Evolutionary conservation across 2,888 invertebrate species (phyloP).

Genomic region (Norana najaformis): DNA sequence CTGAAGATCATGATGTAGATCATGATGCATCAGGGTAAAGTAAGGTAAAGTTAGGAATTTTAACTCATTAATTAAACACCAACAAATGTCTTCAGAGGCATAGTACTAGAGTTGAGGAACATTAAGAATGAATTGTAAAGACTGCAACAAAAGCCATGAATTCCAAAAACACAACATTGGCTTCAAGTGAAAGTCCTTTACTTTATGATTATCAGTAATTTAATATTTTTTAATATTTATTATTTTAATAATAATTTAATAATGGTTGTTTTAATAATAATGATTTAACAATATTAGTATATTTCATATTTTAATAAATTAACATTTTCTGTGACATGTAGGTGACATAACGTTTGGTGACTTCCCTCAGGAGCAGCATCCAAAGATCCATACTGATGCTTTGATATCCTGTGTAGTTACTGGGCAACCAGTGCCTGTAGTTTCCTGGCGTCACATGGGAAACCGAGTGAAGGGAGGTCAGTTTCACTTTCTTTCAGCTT

Average conservation of each 20-base stretch:
- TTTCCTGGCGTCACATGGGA: slow-evolving; percentile 36
- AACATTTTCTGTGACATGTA: slow-evolving; percentile 23
- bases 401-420: slow-evolving; percentile 42
- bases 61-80: too few species aligned
- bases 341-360: slow-evolving; percentile 47
- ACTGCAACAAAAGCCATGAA: too few species aligned
- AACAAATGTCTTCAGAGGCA: too few species aligned
- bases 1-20: slow-evolving; percentile 25
- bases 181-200: too few species aligned
- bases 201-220: too few species aligned
- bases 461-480: neutral
- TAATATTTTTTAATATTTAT: too few species aligned
- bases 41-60: too few species aligned
- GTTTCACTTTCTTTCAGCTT: neutral
- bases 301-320: neutral
- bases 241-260: too few species aligned
- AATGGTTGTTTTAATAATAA: neutral
- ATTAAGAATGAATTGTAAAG: too few species aligned
- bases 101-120: too few species aligned
- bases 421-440: slow-evolving; percentile 34
- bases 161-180: too few species aligned
- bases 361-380: slow-evolving; percentile 42
- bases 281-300: neutral
- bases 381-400: slow-evolving; percentile 43
- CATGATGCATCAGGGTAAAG: too few species aligned